Evolutionary conservation across 2,113 vertebrate species (phyloP).

Genomic region (Stigmatopora argus): DNA sequence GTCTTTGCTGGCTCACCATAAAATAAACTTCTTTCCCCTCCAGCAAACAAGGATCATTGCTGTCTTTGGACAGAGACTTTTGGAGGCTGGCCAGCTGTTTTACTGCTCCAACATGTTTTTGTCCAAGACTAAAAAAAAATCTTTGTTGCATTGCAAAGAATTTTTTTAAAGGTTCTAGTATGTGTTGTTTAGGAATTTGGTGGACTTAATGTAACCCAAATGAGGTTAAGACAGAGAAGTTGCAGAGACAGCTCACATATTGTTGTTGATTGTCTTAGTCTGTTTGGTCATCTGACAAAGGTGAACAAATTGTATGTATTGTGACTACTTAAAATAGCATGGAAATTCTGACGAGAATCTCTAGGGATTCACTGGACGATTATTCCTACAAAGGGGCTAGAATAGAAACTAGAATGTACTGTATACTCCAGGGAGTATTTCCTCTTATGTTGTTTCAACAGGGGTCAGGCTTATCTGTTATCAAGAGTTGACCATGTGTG

Average conservation of each 20-base stretch:
- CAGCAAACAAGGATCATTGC: slow-evolving; percentile 39
- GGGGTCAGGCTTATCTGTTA: slow-evolving; percentile 24
- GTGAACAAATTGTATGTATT: not conserved
- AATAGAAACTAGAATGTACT: not conserved
- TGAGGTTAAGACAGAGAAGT: slow-evolving; percentile 23
- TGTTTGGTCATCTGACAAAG: not conserved
- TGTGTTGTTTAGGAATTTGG: slow-evolving; percentile 38
- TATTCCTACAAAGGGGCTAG: slow-evolving; percentile 39
- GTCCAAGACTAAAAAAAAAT: slow-evolving; percentile 22
- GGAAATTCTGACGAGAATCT: not conserved
- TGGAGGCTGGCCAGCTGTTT: slow-evolving; percentile 33
- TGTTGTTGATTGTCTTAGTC: slow-evolving; percentile 14
- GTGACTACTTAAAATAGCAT: not conserved
- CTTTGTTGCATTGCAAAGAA: slow-evolving; percentile 12
- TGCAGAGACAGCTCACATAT: slow-evolving; percentile 16
- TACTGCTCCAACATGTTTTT: slow-evolving; percentile 35
- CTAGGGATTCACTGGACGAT: slow-evolving; percentile 45
- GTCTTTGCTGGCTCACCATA: slow-evolving; percentile 60
- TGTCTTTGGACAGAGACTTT: slow-evolving; percentile 38
- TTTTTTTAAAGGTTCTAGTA: slow-evolving; percentile 22
- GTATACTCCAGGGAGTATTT: slow-evolving; percentile 4
- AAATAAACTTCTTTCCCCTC: slow-evolving; percentile 44
- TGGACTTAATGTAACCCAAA: slow-evolving; percentile 51
- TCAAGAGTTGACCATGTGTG: slow-evolving; percentile 32
- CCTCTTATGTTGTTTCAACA: slow-evolving; percentile 3